A percentile compares a stretch with the other conserved stretches of the same genome.
Evolutionary conservation across 2,888 invertebrate species (phyloP).

Genomic region (Pammene aurita): DNA sequence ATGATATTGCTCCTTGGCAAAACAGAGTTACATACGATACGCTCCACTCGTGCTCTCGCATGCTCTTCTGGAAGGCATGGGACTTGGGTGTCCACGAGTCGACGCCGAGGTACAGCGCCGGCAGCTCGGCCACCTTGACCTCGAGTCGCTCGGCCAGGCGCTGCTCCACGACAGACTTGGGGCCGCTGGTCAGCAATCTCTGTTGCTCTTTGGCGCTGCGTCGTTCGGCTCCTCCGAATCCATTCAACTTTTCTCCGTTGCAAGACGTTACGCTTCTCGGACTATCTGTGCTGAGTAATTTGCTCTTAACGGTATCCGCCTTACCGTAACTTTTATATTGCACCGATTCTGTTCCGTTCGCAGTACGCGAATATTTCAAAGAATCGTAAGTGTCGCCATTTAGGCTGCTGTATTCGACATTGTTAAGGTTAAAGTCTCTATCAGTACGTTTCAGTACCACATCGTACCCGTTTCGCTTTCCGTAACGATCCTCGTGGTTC

Average conservation of each 20-base stretch:
- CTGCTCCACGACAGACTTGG: conserved; percentile 75
- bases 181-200: conserved; percentile 72
- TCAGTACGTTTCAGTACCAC: conserved; percentile 70
- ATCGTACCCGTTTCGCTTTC: conserved; percentile 77
- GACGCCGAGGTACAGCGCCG: conserved; percentile 88
- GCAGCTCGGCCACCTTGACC: conserved; percentile 83
- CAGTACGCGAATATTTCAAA: conserved; percentile 80
- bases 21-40: conserved; percentile 78
- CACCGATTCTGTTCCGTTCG: conserved; percentile 80
- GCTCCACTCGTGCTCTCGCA: conserved; percentile 83
- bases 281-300: conserved; percentile 78
- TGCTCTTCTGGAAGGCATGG: conserved; percentile 80
- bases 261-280: conserved; percentile 79
- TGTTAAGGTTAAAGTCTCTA: conserved; percentile 75
- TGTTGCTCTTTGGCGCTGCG: conserved; percentile 69
- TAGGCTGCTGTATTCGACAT: conserved; percentile 74
- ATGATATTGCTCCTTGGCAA: conserved; percentile 30
- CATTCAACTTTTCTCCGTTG: conserved; percentile 76
- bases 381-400: conserved; percentile 79
- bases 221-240: conserved; percentile 67
- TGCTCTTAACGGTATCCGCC: conserved; percentile 78
- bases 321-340: conserved; percentile 80
- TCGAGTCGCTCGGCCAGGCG: conserved; percentile 79
- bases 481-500: conserved; percentile 74
- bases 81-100: conserved; percentile 90